phyloP scores from a whole-genome alignment of 2,888 invertebrate species.

The Spisula subtruncata region DNA sequence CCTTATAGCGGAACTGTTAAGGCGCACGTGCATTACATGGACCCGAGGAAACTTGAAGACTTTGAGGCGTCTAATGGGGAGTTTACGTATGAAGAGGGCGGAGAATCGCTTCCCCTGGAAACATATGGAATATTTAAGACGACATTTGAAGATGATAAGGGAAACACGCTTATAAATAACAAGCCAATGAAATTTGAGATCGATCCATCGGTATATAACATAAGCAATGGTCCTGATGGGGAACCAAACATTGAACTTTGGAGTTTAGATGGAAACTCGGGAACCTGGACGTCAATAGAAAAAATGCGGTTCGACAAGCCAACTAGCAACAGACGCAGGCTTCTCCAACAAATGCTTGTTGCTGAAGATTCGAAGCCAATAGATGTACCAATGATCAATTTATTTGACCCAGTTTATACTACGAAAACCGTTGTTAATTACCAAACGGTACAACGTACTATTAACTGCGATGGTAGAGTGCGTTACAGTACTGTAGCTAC shows the following conservation, averaged over 20 bases:
- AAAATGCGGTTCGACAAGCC: conserved; percentile 4
- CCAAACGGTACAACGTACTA: too few species aligned
- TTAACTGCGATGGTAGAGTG: too few species aligned
- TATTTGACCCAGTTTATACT: conserved; percentile 25
- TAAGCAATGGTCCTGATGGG: conserved; percentile 36
- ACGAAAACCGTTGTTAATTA: too few species aligned
- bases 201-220: conserved; percentile 52
- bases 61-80: conserved; percentile 57
- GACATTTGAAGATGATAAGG: conserved; percentile 44
- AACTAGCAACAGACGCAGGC: not conserved
- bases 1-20: conserved; percentile 51
- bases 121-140: conserved; percentile 57
- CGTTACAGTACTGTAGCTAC: not conserved
- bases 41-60: conserved; percentile 51
- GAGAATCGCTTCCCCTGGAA: conserved; percentile 44
- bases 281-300: conserved; percentile 40
- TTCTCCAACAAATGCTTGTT: not conserved
- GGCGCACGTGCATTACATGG: conserved; percentile 58
- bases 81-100: conserved; percentile 44
- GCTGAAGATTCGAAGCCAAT: not conserved
- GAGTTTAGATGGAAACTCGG: conserved; percentile 55
- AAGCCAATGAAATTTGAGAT: conserved; percentile 50
- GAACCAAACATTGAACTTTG: conserved; percentile 55
- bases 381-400: conserved; percentile 40
- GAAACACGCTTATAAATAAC: conserved; percentile 36